Conservation (phyloP, 2,113 vertebrate genomes). For the Chaenogobius annularis region DNA sequence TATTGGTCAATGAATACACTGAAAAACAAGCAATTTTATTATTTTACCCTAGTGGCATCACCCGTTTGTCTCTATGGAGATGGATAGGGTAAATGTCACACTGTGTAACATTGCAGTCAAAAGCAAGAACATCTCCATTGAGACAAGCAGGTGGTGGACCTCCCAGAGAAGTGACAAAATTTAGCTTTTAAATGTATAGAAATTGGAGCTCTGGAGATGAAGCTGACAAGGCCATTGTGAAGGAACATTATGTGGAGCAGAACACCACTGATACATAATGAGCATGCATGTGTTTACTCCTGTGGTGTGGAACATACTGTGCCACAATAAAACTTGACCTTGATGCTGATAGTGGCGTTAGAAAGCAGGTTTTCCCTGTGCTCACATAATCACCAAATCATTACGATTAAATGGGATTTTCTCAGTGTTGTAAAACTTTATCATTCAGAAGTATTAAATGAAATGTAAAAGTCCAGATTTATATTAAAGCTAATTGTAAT, state of each 20-base stretch:
- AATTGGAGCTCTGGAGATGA: neutral
- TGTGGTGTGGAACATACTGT: constrained; percentile 31
- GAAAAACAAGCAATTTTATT: too few species aligned
- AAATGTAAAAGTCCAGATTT: constrained; percentile 61
- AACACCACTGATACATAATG: constrained; percentile 17
- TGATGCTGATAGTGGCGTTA: constrained; percentile 43
- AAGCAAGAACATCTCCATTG: too few species aligned
- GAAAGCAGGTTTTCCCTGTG: constrained; percentile 20
- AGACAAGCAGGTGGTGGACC: too few species aligned
- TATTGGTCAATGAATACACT: too few species aligned
- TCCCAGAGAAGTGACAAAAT: too few species aligned
- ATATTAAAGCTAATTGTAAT: constrained; percentile 60
- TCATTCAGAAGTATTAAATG: constrained; percentile 52
- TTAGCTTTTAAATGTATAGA: neutral
- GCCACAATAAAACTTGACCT: constrained; percentile 23
- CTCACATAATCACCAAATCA: constrained; percentile 7
- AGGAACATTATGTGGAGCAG: constrained; percentile 24
- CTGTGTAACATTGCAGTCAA: too few species aligned
- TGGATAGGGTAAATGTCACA: too few species aligned
- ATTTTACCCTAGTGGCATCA: too few species aligned
- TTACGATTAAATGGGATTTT: constrained; percentile 34
- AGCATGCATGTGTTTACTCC: constrained; percentile 53
- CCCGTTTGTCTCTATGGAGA: too few species aligned
- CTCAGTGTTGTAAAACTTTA: constrained; percentile 48
- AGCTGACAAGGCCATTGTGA: neutral